Evolutionary conservation across 2,888 invertebrate species (phyloP).

Genomic region (Agriopis marginaria): DNA sequence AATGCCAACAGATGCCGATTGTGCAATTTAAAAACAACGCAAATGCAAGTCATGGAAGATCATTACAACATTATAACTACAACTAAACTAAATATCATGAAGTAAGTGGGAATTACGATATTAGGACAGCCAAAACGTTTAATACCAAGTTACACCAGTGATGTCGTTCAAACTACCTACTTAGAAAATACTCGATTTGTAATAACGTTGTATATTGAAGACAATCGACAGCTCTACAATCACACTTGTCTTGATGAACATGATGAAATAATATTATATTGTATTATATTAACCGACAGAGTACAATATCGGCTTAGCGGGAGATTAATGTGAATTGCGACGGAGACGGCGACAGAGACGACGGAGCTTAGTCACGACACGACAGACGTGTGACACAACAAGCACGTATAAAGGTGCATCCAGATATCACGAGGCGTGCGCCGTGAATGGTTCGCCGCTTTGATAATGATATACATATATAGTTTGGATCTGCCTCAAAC

Average conservation of each 20-base stretch:
- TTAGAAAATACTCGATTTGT: not conserved
- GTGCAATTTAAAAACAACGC: slow-evolving; percentile 12
- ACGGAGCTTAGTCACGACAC: slow-evolving; percentile 22
- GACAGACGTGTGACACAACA: slow-evolving; percentile 21
- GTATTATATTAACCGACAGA: slow-evolving; percentile 41
- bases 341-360: not conserved
- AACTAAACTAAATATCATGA: too few relatives aligned
- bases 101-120: too few relatives aligned
- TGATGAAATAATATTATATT: slow-evolving; percentile 42
- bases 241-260: slow-evolving; percentile 31
- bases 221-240: slow-evolving; percentile 18
- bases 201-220: not conserved
- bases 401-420: slow-evolving; percentile 1
- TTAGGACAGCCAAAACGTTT: too few relatives aligned
- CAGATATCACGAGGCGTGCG: too few relatives aligned
- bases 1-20: slow-evolving; percentile 10
- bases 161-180: not conserved
- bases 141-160: not conserved
- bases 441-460: too few relatives aligned
- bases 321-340: slow-evolving; percentile 47
- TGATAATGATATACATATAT: too few relatives aligned
- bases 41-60: slow-evolving; percentile 14
- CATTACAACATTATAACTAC: not conserved
- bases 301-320: slow-evolving; percentile 54
- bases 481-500: too few relatives aligned